Evolutionary conservation across 2,888 invertebrate species (phyloP), one percentile per base, ranked within the genome.

Genomic region (Drosophila leonis): DNA sequence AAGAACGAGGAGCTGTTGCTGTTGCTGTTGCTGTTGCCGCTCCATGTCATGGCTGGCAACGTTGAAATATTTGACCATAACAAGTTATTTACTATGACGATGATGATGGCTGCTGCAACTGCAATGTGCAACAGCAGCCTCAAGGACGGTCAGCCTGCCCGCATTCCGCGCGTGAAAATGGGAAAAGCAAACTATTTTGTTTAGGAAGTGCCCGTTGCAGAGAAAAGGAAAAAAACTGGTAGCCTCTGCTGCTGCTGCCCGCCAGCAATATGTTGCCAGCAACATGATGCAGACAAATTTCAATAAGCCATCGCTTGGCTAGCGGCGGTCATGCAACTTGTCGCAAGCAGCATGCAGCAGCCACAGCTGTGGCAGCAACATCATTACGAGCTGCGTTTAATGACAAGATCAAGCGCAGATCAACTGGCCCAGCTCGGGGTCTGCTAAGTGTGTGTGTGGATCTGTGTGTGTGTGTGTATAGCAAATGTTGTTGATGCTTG

Each of bases 321-420:
- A 64, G 76, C 72, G 88, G 86, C 83, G 83, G 89, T 83, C 87
- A 81, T 80, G 88, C 88, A 82, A 82, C 85, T 75, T 75, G 67
- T 74, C 54, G 84, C 64, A 46, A 69, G 55, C 49, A 31, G 41
- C 57, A 41, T 33, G 57, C 64, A 27, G 24, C 61, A 55, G 64
- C 61, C 10, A 35, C 73, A 48, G 57, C 52, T 46, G 54, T 42
- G 42, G 60, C 77, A 74, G 72, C 79, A 87, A 75, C 74, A 89
- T 77, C 74, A 83, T 79, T 77, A 78, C 78, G 77, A 76, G 75
- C 89, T 80, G 78, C 87, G 80, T 87, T 90, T 90, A 90, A 91
- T 91, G 91, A 91, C 90, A 91, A 90, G 91, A 90, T 91, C 90
- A 88, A 87, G 87, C 89, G 75, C 80, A 88, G 86, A 88, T 83